phyloP scores from a whole-genome alignment of 1,140 invertebrate genomes.

The Bombus waltoni region DNA sequence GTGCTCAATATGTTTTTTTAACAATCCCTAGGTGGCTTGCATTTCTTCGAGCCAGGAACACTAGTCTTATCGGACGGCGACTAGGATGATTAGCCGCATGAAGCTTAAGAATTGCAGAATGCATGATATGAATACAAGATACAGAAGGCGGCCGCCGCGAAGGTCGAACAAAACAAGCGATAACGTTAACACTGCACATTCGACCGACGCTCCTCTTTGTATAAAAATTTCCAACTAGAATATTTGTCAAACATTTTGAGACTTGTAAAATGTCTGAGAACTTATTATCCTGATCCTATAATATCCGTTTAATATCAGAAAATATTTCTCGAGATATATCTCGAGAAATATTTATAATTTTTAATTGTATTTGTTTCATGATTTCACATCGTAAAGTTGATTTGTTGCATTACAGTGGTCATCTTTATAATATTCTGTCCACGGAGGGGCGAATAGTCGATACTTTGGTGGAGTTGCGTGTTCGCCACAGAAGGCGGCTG shows the following conservation, averaged over 20 bases:
- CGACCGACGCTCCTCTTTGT: background rate
- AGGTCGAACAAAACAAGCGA: slow-evolving; percentile 14
- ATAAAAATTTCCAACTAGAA: background rate
- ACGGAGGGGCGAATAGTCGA: slow-evolving; percentile 63
- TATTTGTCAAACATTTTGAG: background rate
- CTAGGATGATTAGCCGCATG: slow-evolving; percentile 46
- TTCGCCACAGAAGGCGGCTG: slow-evolving; percentile 42
- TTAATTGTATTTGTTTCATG: background rate
- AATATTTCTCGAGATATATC: background rate
- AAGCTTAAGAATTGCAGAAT: slow-evolving; percentile 35
- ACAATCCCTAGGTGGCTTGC: background rate
- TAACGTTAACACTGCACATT: background rate
- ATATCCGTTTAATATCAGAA: background rate
- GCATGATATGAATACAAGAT: slow-evolving; percentile 43
- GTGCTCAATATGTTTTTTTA: background rate
- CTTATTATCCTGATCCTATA: background rate
- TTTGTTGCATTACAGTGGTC: slow-evolving; percentile 17
- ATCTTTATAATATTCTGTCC: slow-evolving; percentile 59
- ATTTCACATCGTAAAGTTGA: background rate
- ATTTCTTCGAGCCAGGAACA: slow-evolving; percentile 29
- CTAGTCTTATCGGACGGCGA: background rate
- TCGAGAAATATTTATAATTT: background rate
- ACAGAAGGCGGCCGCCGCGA: background rate
- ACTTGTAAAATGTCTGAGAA: background rate
- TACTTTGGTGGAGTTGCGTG: slow-evolving; percentile 41